Conservation (phyloP, 2,113 vertebrate genomes). For the Neogobius melanostomus region DNA sequence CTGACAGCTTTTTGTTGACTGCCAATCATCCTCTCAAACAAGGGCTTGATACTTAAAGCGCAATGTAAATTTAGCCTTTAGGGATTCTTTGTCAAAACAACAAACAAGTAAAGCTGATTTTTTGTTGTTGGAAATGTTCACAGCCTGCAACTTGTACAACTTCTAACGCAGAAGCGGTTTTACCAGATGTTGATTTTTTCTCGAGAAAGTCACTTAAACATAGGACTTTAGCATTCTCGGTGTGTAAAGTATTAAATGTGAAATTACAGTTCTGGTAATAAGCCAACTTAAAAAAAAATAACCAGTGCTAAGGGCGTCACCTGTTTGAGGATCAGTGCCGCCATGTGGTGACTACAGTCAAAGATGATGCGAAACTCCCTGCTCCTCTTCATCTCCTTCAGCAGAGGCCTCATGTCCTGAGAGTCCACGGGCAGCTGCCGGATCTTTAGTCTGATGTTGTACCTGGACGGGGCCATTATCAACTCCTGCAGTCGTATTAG, state of each 20-base stretch:
- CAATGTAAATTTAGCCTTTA: conserved; percentile 3
- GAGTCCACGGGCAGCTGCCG: conserved; percentile 93
- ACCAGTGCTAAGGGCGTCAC: conserved; percentile 60
- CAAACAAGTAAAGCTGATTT: conserved; percentile 2
- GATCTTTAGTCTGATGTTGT: conserved; percentile 97
- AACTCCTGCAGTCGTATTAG: conserved; percentile 96
- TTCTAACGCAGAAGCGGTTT: no score
- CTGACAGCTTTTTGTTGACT: conserved; percentile 48
- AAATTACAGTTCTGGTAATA: no score
- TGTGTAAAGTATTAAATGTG: no score
- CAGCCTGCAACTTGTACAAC: neutral
- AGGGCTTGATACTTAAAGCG: conserved; percentile 2
- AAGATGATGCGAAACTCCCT: conserved; percentile 98
- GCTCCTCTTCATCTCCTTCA: conserved; percentile 98
- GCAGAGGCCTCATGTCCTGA: conserved; percentile 87
- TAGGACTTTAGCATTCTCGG: neutral
- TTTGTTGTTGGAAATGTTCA: neutral
- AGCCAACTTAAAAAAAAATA: neutral
- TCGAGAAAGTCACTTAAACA: neutral
- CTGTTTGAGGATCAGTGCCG: conserved; percentile 97
- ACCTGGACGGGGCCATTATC: conserved; percentile 96
- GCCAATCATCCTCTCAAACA: conserved; percentile 30
- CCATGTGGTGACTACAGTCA: conserved; percentile 95
- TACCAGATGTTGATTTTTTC: neutral
- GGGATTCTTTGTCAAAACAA: conserved; percentile 3